phyloP scores from a whole-genome alignment of 2,888 invertebrate species.

The Tachina lurida region DNA sequence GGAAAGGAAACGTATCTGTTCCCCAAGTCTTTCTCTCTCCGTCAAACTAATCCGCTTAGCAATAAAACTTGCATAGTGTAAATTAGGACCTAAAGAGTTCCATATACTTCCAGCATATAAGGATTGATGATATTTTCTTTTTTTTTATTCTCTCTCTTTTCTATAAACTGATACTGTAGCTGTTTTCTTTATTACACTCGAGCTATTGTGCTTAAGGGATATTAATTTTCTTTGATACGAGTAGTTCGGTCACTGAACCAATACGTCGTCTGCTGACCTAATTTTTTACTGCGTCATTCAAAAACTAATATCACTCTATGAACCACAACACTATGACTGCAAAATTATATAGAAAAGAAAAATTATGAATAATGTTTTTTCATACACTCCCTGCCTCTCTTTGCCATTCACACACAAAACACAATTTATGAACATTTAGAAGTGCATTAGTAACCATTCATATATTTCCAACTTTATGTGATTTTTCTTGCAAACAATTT shows the following conservation, averaged over 20 bases:
- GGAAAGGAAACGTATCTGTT: too few relatives aligned
- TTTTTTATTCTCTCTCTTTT: conserved; percentile 9
- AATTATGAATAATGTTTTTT: conserved; percentile 57
- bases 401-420: conserved; percentile 10
- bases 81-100: too few relatives aligned
- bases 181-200: conserved; percentile 61
- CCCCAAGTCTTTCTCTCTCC: too few relatives aligned
- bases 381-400: neutral
- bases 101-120: conserved; percentile 21
- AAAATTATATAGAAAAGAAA: conserved; percentile 20
- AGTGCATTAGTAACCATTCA: conserved; percentile 63
- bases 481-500: conserved; percentile 29
- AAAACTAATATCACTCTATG: conserved; percentile 64
- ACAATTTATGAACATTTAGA: conserved; percentile 54
- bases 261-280: conserved; percentile 71
- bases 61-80: too few relatives aligned
- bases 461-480: conserved; percentile 47
- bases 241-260: conserved; percentile 70
- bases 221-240: conserved; percentile 70
- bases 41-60: too few relatives aligned
- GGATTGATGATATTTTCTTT: neutral
- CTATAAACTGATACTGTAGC: conserved; percentile 38
- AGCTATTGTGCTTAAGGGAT: conserved; percentile 71
- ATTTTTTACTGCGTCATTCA: conserved; percentile 71
- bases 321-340: conserved; percentile 10